Percentiles rank a stretch among this genome's conserved stretches.
Evolutionary conservation across 2,888 invertebrate genomes (phyloP).

Genomic region (Pristionchus maxplancki): DNA sequence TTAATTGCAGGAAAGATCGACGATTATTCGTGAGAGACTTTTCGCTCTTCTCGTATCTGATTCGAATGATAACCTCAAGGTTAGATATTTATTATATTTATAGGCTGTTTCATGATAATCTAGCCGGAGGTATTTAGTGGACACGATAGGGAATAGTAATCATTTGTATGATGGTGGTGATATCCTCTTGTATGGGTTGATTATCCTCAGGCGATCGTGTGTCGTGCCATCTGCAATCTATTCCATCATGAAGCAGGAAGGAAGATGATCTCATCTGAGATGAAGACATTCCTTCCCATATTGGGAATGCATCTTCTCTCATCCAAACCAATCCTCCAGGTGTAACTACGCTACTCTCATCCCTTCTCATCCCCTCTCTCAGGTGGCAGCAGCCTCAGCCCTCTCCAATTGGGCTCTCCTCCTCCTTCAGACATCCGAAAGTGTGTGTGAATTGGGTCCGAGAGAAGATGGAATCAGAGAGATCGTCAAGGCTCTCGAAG

Average conservation of each 20-base stretch:
- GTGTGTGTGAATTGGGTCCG: slow-evolving; percentile 71
- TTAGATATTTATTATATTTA: too few species aligned
- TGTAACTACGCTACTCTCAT: background rate
- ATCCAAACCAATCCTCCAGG: slow-evolving; percentile 44
- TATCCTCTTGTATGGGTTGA: too few species aligned
- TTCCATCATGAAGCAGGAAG: slow-evolving; percentile 42
- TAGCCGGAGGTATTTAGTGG: slow-evolving; percentile 76
- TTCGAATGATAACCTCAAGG: slow-evolving; percentile 82
- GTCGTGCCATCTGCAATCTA: slow-evolving; percentile 53
- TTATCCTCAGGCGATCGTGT: slow-evolving; percentile 49
- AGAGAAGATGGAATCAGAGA: slow-evolving; percentile 71
- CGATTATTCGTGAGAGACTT: slow-evolving; percentile 79
- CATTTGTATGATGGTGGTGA: too few species aligned
- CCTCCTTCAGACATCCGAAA: slow-evolving; percentile 63
- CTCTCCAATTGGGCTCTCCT: slow-evolving; percentile 69
- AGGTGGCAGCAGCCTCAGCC: slow-evolving; percentile 68
- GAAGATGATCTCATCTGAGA: slow-evolving; percentile 41
- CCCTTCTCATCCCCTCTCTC: background rate
- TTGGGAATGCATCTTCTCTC: slow-evolving; percentile 39
- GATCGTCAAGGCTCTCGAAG: slow-evolving; percentile 62
- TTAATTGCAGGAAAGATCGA: slow-evolving; percentile 55
- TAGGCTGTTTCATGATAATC: too few species aligned
- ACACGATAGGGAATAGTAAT: too few species aligned
- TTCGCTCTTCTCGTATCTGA: slow-evolving; percentile 80
- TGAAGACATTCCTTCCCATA: slow-evolving; percentile 52